Evolutionary conservation across 2,888 invertebrate genomes (phyloP), one percentile per base, ranked within the genome.

Genomic region (Leptinotarsa haldemani): DNA sequence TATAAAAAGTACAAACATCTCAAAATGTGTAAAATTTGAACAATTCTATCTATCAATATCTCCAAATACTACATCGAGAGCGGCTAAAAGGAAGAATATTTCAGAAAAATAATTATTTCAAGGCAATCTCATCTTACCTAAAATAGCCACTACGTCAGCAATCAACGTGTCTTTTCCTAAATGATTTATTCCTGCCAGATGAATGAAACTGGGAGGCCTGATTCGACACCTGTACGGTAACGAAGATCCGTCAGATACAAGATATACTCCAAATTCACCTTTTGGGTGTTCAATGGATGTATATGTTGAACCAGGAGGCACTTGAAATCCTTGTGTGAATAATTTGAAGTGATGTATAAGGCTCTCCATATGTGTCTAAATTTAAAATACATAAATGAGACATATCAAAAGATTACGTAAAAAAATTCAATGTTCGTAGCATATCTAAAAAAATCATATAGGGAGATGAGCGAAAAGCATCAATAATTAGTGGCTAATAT

Each of bases 241-340:
- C 13, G 92, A 92, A 1, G 92, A 90, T 5, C 97, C 97, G 86
- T 97, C 95, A 0, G 96, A 93, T 3, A 97, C 93, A 82, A 97
- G 89, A 85, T 95, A 97, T 2, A 97, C 90, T 2, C 95, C 97
- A 85, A 97, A 91, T 87, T 97, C 97, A 58, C 93, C 94, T 90
- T 96, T 97, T 0, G 97, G 97, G 71, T 92, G 92, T 87, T 97
- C 97, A 3, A 93, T 90, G 40, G 92, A 90, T 0, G 93, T 93
- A 83, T 96, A 97, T 0, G 95, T 95, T 3, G 90, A 86, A 1
- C 97, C 97, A 20, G 97, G 94, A 1, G 97, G 96, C 25, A 97
- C 96, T 46, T 90, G 89, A 85, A 92, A 94, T 0, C 96, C 97
- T 86, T 94, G 93, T 1, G 93, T 91, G 85, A 93, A 97, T 74